Conservation (phyloP, 2,797 vertebrate genomes). For the Knipowitschia caucasica region DNA sequence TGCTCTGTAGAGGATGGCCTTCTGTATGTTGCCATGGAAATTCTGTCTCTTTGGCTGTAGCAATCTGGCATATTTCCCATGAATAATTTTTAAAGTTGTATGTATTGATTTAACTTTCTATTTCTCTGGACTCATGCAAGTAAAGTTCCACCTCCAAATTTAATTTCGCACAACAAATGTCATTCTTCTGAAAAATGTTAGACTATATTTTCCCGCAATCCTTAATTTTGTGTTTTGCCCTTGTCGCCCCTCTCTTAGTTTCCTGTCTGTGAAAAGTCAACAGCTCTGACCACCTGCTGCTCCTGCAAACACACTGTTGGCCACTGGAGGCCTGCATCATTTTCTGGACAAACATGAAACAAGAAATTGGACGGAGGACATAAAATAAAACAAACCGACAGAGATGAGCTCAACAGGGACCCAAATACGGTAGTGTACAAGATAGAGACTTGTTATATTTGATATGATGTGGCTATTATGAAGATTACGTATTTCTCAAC, state of each 20-base stretch:
- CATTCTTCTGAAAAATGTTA: background rate
- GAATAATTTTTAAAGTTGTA: too few relatives aligned
- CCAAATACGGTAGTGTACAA: background rate
- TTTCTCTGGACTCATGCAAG: too few relatives aligned
- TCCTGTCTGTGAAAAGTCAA: slow-evolving; percentile 49
- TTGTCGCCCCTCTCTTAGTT: slow-evolving; percentile 29
- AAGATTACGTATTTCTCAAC: too few relatives aligned
- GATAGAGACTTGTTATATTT: too few relatives aligned
- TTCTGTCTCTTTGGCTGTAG: too few relatives aligned
- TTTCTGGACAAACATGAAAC: slow-evolving; percentile 27
- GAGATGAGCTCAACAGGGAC: background rate
- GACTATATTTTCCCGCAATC: background rate
- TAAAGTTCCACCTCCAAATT: too few relatives aligned
- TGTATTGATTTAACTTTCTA: too few relatives aligned
- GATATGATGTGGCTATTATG: too few relatives aligned
- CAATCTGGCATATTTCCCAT: too few relatives aligned
- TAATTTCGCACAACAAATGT: too few relatives aligned
- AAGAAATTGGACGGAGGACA: slow-evolving; percentile 36
- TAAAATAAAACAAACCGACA: slow-evolving; percentile 32
- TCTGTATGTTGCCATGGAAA: too few relatives aligned
- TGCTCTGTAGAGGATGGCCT: too few relatives aligned
- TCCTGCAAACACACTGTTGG: slow-evolving; percentile 17
- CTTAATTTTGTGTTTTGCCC: slow-evolving; percentile 41
- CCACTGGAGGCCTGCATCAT: slow-evolving; percentile 46
- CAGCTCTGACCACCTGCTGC: slow-evolving; percentile 47